Evolutionary conservation across 1,140 invertebrate genomes (phyloP), one percentile per base, ranked within the genome.

Genomic region (Caenorhabditis briggsae): DNA sequence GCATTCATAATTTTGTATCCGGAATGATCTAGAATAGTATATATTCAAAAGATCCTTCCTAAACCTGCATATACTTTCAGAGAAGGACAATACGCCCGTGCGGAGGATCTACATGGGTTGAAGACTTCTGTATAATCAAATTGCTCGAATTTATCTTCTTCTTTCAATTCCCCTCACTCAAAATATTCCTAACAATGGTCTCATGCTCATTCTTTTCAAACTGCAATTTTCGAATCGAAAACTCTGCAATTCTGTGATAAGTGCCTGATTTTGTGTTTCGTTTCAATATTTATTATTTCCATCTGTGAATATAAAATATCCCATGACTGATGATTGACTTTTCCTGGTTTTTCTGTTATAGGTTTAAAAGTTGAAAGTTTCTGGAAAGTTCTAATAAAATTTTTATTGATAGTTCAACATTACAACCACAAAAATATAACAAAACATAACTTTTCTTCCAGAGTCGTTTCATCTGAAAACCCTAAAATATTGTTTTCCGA

Each of bases 371-470:
- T 78, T 18, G 20, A 5, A 78, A 53, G 70, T 12, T 61, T 61
- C 59, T 23, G 59, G 59, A 61, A 61, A 61, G 20, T 61, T 70
- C 18, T 8, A 43, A 25, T 14, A 48, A 70, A 46, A 70, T 2
- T 70, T 46, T 8, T 46, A 46, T 64, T 59, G 43, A 93, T 92
- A n/a, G 93, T 91, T 53, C 33, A 33, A 3, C 33, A 33, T 33
- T 2, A 33, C 33, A 33, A 33, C 3, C n/a, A n/a, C n/a, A n/a
- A 33, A 33, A 33, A 33, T 33, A 33, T 33, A 33, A 33, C 33
- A 33, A 33, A 33, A 33, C 33, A n/a, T 33, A 33, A 33, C 1
- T 33, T 33, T 33, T 1, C 1, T 33, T 33, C 3, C 33, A 33
- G 33, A 2, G 33, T 33, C 33, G 33, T 33, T 33, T 33, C 33